Evolutionary conservation across 2,888 invertebrate species (phyloP).

Genomic region (Pilophorus perplexus): DNA sequence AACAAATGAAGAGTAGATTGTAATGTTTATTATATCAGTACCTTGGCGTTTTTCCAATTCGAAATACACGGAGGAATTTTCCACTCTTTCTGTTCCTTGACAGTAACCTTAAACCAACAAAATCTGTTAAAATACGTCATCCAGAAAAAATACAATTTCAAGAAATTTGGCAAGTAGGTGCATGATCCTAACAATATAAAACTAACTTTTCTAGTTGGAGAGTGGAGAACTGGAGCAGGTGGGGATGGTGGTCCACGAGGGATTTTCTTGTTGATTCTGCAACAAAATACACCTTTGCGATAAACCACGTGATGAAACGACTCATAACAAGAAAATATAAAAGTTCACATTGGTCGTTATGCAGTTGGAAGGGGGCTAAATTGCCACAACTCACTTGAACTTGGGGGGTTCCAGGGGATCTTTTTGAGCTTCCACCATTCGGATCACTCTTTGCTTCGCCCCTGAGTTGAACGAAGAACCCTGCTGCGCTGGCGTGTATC

Average conservation of each 20-base stretch:
- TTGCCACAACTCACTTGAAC: constrained; percentile 62
- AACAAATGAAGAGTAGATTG: too few relatives aligned
- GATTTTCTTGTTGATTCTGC: constrained; percentile 95
- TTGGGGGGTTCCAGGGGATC: constrained; percentile 99
- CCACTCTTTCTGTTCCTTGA: constrained; percentile 99
- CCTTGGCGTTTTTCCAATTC: constrained; percentile 99
- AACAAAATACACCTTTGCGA: too few relatives aligned
- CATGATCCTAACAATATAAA: too few relatives aligned
- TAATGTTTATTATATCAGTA: too few relatives aligned
- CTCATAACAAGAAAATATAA: too few relatives aligned
- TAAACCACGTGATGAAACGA: too few relatives aligned
- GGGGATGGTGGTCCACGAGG: constrained; percentile 98
- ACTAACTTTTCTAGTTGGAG: constrained; percentile 84
- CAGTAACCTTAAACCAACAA: constrained; percentile 64
- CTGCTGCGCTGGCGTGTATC: constrained; percentile 98
- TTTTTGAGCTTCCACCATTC: constrained; percentile 88
- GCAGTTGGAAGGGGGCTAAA: too few relatives aligned
- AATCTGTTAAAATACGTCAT: too few relatives aligned
- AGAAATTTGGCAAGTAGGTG: background rate
- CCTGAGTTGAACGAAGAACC: constrained; percentile 92
- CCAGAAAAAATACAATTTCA: background rate
- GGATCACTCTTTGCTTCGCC: constrained; percentile 94
- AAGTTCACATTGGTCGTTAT: too few relatives aligned
- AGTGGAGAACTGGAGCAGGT: constrained; percentile 97
- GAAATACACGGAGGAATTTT: constrained; percentile 98